Evolutionary conservation across 2,797 vertebrate species (phyloP), one percentile per base, ranked within the genome.

Genomic region (Helostoma temminkii): DNA sequence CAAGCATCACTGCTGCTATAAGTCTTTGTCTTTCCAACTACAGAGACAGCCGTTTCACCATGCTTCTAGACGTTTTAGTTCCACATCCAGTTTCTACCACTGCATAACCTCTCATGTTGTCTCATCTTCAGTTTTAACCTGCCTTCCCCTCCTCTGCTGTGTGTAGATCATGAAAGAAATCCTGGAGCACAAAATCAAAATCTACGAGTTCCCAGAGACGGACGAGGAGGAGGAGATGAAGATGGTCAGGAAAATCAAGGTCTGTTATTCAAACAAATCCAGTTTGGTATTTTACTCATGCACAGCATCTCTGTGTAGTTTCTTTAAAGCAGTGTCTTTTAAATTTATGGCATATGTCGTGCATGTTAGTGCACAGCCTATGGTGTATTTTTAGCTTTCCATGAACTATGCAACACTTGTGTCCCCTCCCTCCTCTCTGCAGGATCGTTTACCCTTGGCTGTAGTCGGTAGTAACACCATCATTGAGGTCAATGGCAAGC

Each of bases 391-490:
- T 78, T 82, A 85, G 58, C 34, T 28, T 28, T 69, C 54, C 8
- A 19, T 39, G 59, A 81, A 53, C 84, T 76, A 56, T 84, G 64
- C 22, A 69, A 86, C 77, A 74, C 64, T 80, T 82, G 79, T 85
- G 58, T 36, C 47, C 45, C 70, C 67, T 57, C 65, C 68, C 60
- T 57, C 58, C 48, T 37, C 63, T 54, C 78, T 73, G 72, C 90
- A 98, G 97, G 96, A 98, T 80, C 96, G 96, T 92, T 95, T 98
- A 91, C 97, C 97, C 78, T 93, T 98, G 88, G 97, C 97, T 69
- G 97, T 99, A 63, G 97, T 98, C 16, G 97, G 97, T 71, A 99
- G 97, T 78, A 98, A 98, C 93, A 98, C 96, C 58, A 96, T 96
- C 88, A 96, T 98, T 32, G 97, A 98, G 95, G 96, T 98, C 87